These are phyloP conservation scores for Tachycineta bicolor DNA, from an alignment of 2,113 vertebrate genomes.

Conservation along the genomic window DNA sequence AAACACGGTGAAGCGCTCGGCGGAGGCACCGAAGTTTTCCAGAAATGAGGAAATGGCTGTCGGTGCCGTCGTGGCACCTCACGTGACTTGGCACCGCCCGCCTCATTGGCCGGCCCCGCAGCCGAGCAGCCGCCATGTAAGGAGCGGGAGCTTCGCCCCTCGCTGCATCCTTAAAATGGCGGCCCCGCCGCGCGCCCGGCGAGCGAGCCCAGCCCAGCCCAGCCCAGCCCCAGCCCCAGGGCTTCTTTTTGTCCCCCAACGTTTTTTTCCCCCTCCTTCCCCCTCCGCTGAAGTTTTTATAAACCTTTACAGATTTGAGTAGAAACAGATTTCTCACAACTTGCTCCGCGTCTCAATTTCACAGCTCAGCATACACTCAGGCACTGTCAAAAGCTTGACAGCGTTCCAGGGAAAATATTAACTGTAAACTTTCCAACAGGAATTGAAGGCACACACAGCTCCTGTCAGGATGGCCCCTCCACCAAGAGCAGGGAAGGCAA, in stretches of 20 bases:
- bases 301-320: conserved; percentile 84
- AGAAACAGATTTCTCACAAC: conserved; percentile 88
- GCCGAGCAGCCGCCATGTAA: conserved; percentile 90
- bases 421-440: conserved; percentile 85
- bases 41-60: conserved; percentile 80
- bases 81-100: conserved; percentile 80
- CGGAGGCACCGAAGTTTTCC: conserved; percentile 71
- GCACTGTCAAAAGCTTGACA: conserved; percentile 87
- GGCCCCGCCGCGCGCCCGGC: conserved; percentile 72
- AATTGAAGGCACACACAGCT: conserved; percentile 71
- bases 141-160: conserved; percentile 83
- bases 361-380: conserved; percentile 82
- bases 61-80: conserved; percentile 87
- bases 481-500: not conserved
- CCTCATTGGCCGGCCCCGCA: conserved; percentile 82
- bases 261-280: not conserved
- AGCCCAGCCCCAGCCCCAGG: not conserved
- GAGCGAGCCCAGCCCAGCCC: conserved; percentile 61
- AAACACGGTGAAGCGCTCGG: conserved; percentile 69
- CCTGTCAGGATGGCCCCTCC: conserved; percentile 56
- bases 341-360: conserved; percentile 82
- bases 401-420: conserved; percentile 90
- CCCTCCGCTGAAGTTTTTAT: conserved; percentile 70
- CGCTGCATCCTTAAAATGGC: conserved; percentile 89
- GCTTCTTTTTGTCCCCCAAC: not conserved